Conservation (phyloP, 1,140 invertebrate species). For the Geopemphigus sp. region DNA sequence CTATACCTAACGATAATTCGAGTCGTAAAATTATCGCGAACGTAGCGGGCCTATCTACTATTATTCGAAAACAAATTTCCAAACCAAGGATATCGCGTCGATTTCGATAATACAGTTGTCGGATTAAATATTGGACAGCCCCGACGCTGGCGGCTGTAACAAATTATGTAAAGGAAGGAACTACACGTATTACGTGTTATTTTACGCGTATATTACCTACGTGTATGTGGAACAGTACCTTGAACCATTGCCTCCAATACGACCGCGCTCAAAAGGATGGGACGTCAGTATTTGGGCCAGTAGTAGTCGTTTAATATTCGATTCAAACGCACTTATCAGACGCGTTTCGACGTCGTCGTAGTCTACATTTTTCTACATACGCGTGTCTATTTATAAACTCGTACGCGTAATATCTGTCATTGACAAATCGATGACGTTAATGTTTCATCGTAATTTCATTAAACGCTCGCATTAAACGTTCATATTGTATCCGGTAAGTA, state of each 20-base stretch:
- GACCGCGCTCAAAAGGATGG: not conserved
- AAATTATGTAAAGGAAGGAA: constrained; percentile 28
- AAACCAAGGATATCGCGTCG: not conserved
- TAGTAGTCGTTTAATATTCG: constrained; percentile 26
- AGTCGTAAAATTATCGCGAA: not conserved
- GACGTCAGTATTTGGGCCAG: not conserved
- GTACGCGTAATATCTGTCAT: too few relatives aligned
- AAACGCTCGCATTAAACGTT: too few relatives aligned
- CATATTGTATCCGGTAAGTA: too few relatives aligned
- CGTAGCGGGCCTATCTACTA: too few relatives aligned
- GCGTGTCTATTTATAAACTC: too few relatives aligned
- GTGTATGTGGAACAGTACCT: not conserved
- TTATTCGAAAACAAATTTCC: too few relatives aligned
- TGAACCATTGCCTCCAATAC: not conserved
- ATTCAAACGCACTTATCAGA: too few relatives aligned
- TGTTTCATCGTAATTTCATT: too few relatives aligned
- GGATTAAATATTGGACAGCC: not conserved
- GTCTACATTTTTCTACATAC: too few relatives aligned
- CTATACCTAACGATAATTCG: too few relatives aligned
- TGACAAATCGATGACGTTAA: too few relatives aligned
- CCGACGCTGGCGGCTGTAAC: not conserved
- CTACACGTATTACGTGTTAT: constrained; percentile 2
- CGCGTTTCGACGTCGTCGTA: too few relatives aligned
- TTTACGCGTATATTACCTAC: not conserved
- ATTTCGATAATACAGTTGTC: not conserved